Percentiles rank a stretch among this genome's conserved stretches.
These are phyloP conservation scores for Trachops cirrhosus DNA, from an alignment of 2,797 vertebrate genomes.

Conservation along the genomic window DNA sequence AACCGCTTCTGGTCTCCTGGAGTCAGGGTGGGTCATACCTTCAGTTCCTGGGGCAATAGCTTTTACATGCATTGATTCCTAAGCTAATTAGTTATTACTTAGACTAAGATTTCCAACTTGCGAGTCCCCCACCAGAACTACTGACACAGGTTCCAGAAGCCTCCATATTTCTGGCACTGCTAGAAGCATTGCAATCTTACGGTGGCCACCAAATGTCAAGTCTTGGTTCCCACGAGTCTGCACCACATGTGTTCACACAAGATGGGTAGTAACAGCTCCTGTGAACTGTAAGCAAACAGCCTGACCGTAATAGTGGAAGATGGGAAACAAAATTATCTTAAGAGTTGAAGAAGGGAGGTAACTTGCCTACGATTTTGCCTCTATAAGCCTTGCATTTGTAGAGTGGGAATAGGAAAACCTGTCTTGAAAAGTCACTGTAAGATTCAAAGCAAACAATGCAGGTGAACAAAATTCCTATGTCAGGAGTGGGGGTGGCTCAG, in stretches of 20 bases:
- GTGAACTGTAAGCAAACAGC: not conserved
- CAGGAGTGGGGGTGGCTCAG: fast-evolving
- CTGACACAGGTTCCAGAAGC: not conserved
- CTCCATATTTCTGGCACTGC: slow-evolving; percentile 56
- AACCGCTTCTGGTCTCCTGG: too few relatives aligned
- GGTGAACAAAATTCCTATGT: not conserved
- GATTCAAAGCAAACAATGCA: not conserved
- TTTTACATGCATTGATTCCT: too few relatives aligned
- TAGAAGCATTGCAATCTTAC: slow-evolving; percentile 66
- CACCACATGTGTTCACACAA: not conserved
- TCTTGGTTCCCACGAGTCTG: not conserved
- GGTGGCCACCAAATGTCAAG: not conserved
- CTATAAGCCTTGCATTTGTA: not conserved
- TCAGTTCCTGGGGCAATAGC: too few relatives aligned
- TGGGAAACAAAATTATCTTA: not conserved
- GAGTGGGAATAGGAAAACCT: not conserved
- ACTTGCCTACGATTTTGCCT: not conserved
- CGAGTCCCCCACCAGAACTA: too few relatives aligned
- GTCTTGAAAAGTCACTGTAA: not conserved
- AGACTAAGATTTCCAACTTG: too few relatives aligned
- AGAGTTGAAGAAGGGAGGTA: not conserved
- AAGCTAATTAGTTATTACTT: too few relatives aligned
- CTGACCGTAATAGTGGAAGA: not conserved
- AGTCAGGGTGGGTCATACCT: too few relatives aligned
- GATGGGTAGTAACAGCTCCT: not conserved